These are phyloP conservation scores for Lamprotornis superbus DNA, from an alignment of 2,113 vertebrate species.

Conservation along the genomic window DNA sequence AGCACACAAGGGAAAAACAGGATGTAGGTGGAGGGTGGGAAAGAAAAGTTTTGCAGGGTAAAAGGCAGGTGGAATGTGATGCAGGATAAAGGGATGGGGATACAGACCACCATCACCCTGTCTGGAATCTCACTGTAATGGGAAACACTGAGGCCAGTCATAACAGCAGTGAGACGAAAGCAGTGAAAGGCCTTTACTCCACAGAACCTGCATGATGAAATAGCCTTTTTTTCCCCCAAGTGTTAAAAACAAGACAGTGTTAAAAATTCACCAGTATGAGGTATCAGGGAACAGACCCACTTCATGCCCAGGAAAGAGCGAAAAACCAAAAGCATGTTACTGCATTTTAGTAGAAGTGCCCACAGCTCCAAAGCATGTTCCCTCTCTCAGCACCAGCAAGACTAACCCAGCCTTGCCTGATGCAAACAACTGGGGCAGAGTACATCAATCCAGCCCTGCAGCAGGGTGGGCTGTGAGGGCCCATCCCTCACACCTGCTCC, in stretches of 20 bases:
- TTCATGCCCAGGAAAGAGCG: not conserved
- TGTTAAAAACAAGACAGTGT: too few species aligned
- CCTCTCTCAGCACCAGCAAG: not conserved
- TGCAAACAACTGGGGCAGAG: not conserved
- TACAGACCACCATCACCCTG: not conserved
- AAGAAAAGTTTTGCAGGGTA: not conserved
- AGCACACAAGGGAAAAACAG: not conserved
- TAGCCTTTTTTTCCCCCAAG: not conserved
- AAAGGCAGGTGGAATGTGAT: not conserved
- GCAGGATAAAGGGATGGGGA: not conserved
- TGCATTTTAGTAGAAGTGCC: not conserved
- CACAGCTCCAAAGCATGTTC: not conserved
- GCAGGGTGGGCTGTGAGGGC: not conserved
- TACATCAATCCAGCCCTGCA: not conserved
- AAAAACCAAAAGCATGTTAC: not conserved
- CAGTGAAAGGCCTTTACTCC: not conserved
- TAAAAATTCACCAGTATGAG: not conserved
- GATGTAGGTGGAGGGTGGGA: not conserved
- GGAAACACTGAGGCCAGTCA: not conserved
- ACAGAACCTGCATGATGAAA: not conserved
- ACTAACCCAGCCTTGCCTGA: not conserved
- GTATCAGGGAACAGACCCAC: not conserved
- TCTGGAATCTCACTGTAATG: not conserved
- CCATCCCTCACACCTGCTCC: accelerated
- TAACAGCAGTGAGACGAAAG: not conserved